A percentile compares a stretch with the other conserved stretches of the same genome.
phyloP scores from a whole-genome alignment of 2,797 vertebrate species.

The Falco concolor region DNA sequence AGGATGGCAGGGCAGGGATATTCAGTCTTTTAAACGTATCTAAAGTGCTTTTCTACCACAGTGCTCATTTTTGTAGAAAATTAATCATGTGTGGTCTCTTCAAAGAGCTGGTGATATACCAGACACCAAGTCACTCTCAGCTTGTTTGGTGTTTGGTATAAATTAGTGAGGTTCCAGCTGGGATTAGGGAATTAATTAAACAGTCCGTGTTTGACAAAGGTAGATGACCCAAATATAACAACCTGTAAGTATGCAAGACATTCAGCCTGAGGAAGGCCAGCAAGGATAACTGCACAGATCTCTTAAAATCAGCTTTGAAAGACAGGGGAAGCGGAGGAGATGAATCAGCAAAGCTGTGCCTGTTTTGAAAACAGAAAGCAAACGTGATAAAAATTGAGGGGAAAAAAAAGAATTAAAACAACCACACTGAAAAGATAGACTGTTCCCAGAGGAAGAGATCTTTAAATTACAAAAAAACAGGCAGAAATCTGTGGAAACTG shows the following conservation, averaged over 20 bases:
- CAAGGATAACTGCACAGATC: neutral
- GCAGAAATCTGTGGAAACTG: neutral
- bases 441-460: neutral
- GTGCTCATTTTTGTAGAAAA: neutral
- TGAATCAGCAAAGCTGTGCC: neutral
- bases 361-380: neutral
- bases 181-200: constrained; percentile 46
- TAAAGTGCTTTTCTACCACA: neutral
- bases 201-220: neutral
- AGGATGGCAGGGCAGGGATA: neutral
- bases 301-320: neutral
- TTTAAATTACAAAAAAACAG: neutral
- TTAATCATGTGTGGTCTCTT: neutral
- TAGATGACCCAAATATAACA: neutral
- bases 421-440: neutral
- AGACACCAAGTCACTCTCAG: neutral
- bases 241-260: neutral
- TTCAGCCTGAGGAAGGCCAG: neutral
- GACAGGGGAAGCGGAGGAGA: neutral
- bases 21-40: neutral
- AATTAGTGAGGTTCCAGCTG: neutral
- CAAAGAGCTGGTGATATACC: neutral
- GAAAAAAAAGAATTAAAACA: neutral
- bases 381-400: neutral
- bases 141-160: neutral